Conservation (phyloP, 2,797 vertebrate species). For the Denticeps clupeoides region DNA sequence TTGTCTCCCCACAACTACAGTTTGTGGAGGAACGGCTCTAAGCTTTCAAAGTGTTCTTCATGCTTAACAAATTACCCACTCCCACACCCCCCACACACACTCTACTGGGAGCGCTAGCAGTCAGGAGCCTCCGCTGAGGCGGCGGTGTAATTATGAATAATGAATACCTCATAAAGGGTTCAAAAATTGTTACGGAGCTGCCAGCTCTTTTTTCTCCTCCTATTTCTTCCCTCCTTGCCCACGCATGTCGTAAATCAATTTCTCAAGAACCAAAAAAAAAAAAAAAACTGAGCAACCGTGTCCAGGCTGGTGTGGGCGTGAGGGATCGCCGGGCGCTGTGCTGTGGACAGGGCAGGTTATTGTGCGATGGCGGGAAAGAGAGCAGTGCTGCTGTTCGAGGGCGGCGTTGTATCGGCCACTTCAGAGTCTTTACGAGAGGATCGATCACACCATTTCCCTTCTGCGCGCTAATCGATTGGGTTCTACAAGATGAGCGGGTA, state of each 20-base stretch:
- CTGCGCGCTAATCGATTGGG: slow-evolving; percentile 18
- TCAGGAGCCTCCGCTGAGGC: slow-evolving; percentile 9
- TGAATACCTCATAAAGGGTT: slow-evolving; percentile 13
- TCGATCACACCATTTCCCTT: slow-evolving; percentile 29
- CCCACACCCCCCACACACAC: neutral
- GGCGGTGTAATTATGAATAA: slow-evolving; percentile 19
- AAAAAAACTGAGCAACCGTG: no score
- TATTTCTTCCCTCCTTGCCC: neutral
- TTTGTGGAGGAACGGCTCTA: no score
- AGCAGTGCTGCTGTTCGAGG: no score
- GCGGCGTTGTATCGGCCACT: slow-evolving; percentile 8
- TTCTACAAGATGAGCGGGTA: slow-evolving; percentile 3
- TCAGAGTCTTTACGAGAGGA: slow-evolving; percentile 28
- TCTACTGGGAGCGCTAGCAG: neutral
- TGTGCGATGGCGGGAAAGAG: no score
- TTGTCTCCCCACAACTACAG: no score
- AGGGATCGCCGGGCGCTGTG: no score
- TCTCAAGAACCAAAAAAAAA: neutral
- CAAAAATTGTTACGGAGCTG: slow-evolving; percentile 6
- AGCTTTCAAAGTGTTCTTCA: neutral
- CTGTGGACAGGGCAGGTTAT: no score
- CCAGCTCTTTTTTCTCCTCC: neutral
- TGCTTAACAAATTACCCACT: slow-evolving; percentile 1
- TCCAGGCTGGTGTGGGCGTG: no score
- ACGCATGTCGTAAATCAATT: neutral